Conservation (phyloP, 2,113 vertebrate species). For the Dendropsophus ebraccatus region DNA sequence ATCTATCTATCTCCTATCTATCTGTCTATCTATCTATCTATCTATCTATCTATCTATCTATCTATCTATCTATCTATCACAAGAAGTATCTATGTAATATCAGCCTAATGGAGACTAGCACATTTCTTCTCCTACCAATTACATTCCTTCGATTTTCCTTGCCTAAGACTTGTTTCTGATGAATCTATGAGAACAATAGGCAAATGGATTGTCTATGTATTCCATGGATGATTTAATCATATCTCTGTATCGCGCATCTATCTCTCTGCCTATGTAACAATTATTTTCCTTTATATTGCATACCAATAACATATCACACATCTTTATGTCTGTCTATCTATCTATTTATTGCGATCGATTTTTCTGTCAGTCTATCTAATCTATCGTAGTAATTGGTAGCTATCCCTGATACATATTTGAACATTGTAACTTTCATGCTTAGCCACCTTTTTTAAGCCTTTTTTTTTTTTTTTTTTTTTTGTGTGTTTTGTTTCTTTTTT, state of each 20-base stretch:
- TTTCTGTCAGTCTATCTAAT: background rate
- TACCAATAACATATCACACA: no score
- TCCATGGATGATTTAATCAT: no score
- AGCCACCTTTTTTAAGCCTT: no score
- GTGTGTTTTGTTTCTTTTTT: background rate
- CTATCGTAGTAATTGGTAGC: background rate
- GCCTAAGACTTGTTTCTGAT: no score
- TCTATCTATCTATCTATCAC: background rate
- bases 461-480: background rate
- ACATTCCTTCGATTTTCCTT: no score
- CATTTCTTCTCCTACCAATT: no score
- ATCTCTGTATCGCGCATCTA: background rate
- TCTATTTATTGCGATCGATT: background rate
- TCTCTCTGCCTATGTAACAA: background rate
- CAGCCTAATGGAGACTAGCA: no score
- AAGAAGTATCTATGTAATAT: no score
- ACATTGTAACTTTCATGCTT: background rate
- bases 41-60: background rate
- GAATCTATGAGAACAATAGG: no score
- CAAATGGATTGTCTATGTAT: no score
- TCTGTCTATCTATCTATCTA: background rate
- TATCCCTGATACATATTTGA: no score
- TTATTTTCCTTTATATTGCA: background rate
- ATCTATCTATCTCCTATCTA: background rate
- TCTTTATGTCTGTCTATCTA: no score